Evolutionary conservation across 2,888 invertebrate genomes (phyloP).

Genomic region (Geophilus truncorum): DNA sequence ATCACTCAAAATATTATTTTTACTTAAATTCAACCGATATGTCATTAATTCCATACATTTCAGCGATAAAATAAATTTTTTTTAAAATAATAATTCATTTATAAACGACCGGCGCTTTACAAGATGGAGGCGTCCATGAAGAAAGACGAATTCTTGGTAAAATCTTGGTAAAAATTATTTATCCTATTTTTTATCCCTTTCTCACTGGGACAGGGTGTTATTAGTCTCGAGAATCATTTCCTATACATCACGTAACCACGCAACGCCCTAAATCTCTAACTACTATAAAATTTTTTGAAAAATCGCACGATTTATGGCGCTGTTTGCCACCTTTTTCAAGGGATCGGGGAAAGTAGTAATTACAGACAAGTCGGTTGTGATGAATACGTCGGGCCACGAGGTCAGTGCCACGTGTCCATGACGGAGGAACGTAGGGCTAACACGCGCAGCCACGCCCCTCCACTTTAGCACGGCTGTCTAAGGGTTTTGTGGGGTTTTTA

Average conservation of each 20-base stretch:
- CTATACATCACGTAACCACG: neutral
- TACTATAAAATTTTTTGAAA: neutral
- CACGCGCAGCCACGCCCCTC: neutral
- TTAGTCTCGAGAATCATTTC: neutral
- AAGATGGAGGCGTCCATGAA: too few species aligned
- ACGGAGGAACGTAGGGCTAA: neutral
- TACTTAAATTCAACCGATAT: too few species aligned
- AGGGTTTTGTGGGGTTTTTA: neutral
- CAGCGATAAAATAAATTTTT: too few species aligned
- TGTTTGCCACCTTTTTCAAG: neutral
- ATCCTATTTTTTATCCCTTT: neutral
- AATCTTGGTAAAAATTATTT: too few species aligned
- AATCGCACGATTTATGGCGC: neutral
- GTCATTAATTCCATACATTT: too few species aligned
- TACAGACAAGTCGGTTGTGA: neutral
- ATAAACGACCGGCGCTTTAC: too few species aligned
- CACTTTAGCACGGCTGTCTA: neutral
- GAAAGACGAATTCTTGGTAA: too few species aligned
- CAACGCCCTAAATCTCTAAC: neutral
- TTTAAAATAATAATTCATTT: too few species aligned
- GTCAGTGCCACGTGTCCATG: slow-evolving; percentile 4
- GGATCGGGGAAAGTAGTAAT: too few species aligned
- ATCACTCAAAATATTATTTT: too few species aligned
- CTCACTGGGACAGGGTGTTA: neutral
- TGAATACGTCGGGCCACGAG: neutral